A percentile compares a stretch with the other conserved stretches of the same genome.
phyloP scores from a whole-genome alignment of 2,797 vertebrate genomes.

The Neosilurus mollespiculum region DNA sequence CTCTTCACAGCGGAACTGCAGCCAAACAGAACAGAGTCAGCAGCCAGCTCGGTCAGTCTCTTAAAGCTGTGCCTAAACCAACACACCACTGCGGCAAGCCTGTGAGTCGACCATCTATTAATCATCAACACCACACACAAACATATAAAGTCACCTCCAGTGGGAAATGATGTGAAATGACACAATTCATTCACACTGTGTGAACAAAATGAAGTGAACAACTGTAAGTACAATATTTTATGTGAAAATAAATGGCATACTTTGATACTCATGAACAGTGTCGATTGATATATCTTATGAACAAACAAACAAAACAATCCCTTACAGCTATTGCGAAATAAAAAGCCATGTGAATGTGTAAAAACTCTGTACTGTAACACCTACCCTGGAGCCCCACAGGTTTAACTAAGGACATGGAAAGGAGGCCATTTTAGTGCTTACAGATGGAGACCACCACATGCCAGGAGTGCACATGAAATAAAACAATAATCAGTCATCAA shows the following conservation, averaged over 20 bases:
- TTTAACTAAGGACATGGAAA: constrained; percentile 50
- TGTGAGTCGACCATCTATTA: constrained; percentile 48
- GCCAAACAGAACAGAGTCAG: constrained; percentile 53
- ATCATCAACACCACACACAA: constrained; percentile 45
- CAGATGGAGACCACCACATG: constrained; percentile 50
- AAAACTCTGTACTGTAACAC: constrained; percentile 15
- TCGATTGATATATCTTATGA: not conserved
- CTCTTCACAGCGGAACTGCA: constrained; percentile 31
- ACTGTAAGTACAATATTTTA: not conserved
- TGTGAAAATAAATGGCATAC: not conserved
- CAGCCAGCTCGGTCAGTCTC: constrained; percentile 39
- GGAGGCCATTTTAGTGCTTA: constrained; percentile 42
- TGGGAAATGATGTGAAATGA: constrained; percentile 12
- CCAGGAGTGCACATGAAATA: constrained; percentile 53
- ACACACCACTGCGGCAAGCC: constrained; percentile 16
- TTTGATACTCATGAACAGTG: not conserved
- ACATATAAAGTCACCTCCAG: constrained; percentile 30
- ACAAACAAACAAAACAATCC: not conserved
- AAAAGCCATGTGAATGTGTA: not conserved
- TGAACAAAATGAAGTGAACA: constrained; percentile 16
- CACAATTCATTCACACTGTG: not conserved
- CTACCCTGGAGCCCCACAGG: constrained; percentile 23
- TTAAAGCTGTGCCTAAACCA: constrained; percentile 44
- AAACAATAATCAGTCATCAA: constrained; percentile 52
- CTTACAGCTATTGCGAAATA: not conserved